Base-by-base conservation (phyloP, 2,113 vertebrate species). In the Lycaon pictus region DNA sequence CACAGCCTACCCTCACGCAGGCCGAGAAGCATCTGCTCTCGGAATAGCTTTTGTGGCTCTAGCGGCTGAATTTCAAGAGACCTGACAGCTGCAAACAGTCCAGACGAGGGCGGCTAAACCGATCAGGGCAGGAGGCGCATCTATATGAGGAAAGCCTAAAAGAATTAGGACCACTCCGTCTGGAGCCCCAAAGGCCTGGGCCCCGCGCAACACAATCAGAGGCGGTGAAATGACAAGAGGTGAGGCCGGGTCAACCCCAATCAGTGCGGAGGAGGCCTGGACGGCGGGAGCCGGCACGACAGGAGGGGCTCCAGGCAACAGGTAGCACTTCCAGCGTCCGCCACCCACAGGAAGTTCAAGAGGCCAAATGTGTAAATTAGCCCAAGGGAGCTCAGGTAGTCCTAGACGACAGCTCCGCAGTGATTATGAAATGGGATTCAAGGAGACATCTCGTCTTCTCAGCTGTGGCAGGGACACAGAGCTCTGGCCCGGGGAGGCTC, bases 61-160 rank as follows among this genome's bases (percentile, higher is more conserved):
- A 58, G 82, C 71, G 89, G 86, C 95, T 97, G 95, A 80, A 92
- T 97, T 91, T 93, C 96, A 91, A 94, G 93, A 79, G 17, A 56
- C 58, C 87, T 83, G 79, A 92, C 98, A 97, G 97, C 96, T 97
- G 97, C 96, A 74, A 86, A 79, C 92, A 83, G 96, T 81, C 93
- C 95, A 92, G 96, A 97, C 91, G 65, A 96, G 93, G 90, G 95
- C 37, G 69, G 93, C 96, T 98, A 97, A 96, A 86, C 29, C 5
- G 62, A 95, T 92, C 96, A 91, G 95, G 88, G 93, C 37, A 72
- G 23, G 55, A 67, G 76, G 90, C 2, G 0, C 17, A 60, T 87
- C 94, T 72, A 27, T 35, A 76, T 56, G 72, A 74, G 91, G 90
- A 96, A 93, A 93, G 83, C 53, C 97, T 93, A 65, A 97, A 97